A percentile compares a stretch with the other conserved stretches of the same genome.
Evolutionary conservation across 2,113 vertebrate genomes (phyloP).

Genomic region (Cyphomyrus discorhynchus): DNA sequence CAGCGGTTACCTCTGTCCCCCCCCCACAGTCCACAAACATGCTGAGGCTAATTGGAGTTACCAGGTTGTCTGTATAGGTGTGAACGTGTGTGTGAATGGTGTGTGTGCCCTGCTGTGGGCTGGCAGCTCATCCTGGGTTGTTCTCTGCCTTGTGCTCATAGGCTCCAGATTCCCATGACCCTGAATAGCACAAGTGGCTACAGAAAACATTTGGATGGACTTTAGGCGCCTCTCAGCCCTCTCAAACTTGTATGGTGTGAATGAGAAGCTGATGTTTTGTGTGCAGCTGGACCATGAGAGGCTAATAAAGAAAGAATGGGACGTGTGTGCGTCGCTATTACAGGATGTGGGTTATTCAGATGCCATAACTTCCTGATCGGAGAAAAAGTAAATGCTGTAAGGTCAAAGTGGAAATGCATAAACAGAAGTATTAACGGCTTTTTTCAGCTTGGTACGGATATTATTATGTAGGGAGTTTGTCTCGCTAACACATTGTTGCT

Average conservation of each 20-base stretch:
- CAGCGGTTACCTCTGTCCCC: background rate
- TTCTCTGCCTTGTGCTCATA: background rate
- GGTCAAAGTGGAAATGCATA: constrained; percentile 20
- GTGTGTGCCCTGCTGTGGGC: background rate
- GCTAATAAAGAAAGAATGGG: background rate
- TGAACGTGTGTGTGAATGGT: background rate
- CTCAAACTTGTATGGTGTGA: background rate
- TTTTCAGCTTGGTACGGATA: too few species aligned
- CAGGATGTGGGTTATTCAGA: background rate
- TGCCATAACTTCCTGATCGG: background rate
- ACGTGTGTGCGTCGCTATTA: background rate
- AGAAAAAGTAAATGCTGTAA: constrained; percentile 19
- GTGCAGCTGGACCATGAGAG: background rate
- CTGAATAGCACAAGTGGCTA: background rate
- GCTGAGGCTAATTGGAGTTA: background rate
- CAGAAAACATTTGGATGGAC: background rate
- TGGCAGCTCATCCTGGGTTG: background rate
- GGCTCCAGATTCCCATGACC: background rate
- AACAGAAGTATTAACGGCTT: constrained; percentile 15
- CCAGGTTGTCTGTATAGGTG: background rate
- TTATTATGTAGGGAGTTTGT: too few species aligned
- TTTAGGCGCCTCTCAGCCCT: background rate
- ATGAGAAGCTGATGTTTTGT: background rate
- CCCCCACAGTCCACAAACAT: background rate
- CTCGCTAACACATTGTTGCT: too few species aligned